phyloP scores from a whole-genome alignment of 1,140 invertebrate genomes.

The Hylaeus anthracinus region DNA sequence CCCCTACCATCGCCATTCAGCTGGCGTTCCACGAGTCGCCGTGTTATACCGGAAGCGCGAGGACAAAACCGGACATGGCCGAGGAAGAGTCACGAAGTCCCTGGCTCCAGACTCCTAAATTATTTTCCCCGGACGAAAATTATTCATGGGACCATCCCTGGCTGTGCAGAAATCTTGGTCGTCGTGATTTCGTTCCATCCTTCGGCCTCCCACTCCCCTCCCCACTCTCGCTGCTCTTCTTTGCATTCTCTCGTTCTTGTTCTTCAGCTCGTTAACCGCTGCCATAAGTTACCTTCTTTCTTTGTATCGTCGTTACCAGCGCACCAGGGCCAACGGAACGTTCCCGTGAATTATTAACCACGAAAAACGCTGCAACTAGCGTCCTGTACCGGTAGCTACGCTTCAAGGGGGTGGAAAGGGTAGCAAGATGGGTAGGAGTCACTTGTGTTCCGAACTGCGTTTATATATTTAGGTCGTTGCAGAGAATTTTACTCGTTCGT shows the following conservation, averaged over 20 bases:
- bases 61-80: constrained; percentile 58
- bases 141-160: constrained; percentile 58
- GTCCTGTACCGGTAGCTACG: no score
- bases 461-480: not conserved
- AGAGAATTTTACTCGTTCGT: no score
- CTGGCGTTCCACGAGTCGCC: constrained; percentile 6
- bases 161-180: constrained; percentile 53
- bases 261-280: constrained; percentile 49
- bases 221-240: not conserved
- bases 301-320: constrained; percentile 24
- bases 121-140: constrained; percentile 64
- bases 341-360: constrained; percentile 21
- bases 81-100: constrained; percentile 54
- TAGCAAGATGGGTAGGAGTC: not conserved
- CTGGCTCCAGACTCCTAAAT: constrained; percentile 62
- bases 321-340: not conserved
- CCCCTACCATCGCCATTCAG: not conserved
- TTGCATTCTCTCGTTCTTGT: constrained; percentile 31
- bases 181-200: constrained; percentile 45
- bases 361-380: constrained; percentile 10
- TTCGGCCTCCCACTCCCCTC: not conserved
- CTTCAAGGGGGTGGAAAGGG: not conserved
- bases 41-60: constrained; percentile 49
- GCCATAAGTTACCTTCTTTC: constrained; percentile 46
- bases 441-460: not conserved